Evolutionary conservation across 2,797 vertebrate genomes (phyloP).

Genomic region (Gastrophryne carolinensis): DNA sequence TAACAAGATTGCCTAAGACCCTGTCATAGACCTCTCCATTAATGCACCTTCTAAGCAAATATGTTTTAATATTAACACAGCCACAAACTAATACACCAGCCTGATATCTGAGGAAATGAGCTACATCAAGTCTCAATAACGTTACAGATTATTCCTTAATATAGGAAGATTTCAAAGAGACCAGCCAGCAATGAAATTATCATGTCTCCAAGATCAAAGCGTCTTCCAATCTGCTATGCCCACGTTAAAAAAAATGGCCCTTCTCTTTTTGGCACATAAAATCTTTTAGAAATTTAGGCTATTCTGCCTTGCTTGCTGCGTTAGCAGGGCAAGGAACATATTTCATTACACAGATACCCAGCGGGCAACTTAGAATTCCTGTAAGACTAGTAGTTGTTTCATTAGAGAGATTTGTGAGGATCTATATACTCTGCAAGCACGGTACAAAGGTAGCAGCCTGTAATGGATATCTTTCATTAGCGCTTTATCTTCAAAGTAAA

Average conservation of each 20-base stretch:
- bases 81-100: slow-evolving; percentile 21
- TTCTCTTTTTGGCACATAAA: slow-evolving; percentile 1
- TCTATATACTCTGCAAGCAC: no score
- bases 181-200: slow-evolving; percentile 29
- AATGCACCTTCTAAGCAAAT: slow-evolving; percentile 41
- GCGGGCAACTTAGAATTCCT: background rate
- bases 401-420: background rate
- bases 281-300: background rate
- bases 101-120: slow-evolving; percentile 35
- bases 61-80: slow-evolving; percentile 42
- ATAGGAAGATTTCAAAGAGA: slow-evolving; percentile 24
- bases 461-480: no score
- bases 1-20: slow-evolving; percentile 41
- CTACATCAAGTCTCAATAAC: slow-evolving; percentile 14
- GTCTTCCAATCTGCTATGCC: background rate
- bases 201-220: slow-evolving; percentile 41
- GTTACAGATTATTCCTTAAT: slow-evolving; percentile 31
- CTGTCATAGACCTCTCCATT: slow-evolving; percentile 3
- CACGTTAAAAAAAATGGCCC: background rate
- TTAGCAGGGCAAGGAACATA: background rate
- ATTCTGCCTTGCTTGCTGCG: background rate
- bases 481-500: no score
- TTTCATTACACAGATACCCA: background rate
- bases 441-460: no score
- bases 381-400: background rate